Conservation (phyloP, 2,113 vertebrate genomes). For the Eulacestoma nigropectus region DNA sequence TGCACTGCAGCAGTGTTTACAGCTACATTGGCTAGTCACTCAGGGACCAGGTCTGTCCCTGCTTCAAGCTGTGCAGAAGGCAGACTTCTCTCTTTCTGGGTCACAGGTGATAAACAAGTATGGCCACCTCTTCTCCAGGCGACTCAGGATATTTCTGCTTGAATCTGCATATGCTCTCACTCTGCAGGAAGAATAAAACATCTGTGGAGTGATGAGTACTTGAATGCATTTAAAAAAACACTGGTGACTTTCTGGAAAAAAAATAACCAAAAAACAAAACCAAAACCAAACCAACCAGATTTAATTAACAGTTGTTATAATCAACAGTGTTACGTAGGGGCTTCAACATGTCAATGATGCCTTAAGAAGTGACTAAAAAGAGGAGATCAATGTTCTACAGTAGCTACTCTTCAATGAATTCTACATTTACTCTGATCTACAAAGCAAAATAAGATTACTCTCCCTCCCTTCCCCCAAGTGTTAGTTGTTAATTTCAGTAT, state of each 20-base stretch:
- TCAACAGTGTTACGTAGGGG: not conserved
- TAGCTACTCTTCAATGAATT: not conserved
- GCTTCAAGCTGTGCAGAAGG: not conserved
- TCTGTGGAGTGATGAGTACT: not conserved
- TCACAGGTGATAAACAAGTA: not conserved
- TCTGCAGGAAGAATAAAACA: not conserved
- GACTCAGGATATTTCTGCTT: not conserved
- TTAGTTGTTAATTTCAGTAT: not conserved
- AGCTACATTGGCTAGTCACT: not conserved
- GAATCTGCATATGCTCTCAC: not conserved
- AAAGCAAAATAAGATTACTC: not conserved
- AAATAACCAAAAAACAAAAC: not conserved
- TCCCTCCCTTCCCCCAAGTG: not conserved
- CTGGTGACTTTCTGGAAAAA: not conserved
- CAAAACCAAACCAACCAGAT: not conserved
- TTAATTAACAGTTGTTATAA: not conserved
- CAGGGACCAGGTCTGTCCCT: not conserved
- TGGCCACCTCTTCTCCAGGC: not conserved
- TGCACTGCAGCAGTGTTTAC: not conserved
- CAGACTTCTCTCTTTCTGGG: not conserved
- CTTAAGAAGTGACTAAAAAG: not conserved
- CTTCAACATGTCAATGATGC: not conserved
- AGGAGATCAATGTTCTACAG: not conserved
- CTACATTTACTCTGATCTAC: not conserved
- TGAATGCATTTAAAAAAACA: not conserved